Evolutionary conservation across 2,113 vertebrate genomes (phyloP).

Genomic region (Thryonomys swinderianus): DNA sequence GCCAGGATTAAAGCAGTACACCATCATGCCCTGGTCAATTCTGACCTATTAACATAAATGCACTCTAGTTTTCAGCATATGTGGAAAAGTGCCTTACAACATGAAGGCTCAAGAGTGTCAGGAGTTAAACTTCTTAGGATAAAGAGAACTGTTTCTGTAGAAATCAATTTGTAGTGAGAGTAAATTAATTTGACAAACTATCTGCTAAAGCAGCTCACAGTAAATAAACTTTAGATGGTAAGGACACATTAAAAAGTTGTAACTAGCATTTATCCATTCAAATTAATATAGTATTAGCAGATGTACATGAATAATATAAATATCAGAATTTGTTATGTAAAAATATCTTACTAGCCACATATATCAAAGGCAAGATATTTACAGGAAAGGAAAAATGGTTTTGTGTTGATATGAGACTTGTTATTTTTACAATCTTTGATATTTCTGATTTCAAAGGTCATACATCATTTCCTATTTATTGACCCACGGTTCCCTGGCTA

Average conservation of each 20-base stretch:
- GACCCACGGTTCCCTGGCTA: not conserved
- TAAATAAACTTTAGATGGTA: not conserved
- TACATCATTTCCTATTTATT: conserved; percentile 37
- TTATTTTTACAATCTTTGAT: not conserved
- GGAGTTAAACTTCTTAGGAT: conserved; percentile 16
- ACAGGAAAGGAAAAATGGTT: not conserved
- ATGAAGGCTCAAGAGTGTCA: not conserved
- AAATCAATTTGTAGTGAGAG: conserved; percentile 26
- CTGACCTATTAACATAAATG: not conserved
- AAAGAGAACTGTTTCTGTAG: not conserved
- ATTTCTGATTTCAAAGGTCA: conserved; percentile 54
- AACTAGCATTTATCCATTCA: conserved; percentile 46
- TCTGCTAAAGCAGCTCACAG: not conserved
- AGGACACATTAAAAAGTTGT: not conserved
- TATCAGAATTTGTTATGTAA: conserved; percentile 15
- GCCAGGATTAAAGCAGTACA: not conserved
- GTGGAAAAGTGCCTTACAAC: not conserved
- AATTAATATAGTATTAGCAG: not conserved
- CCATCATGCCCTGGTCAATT: not conserved
- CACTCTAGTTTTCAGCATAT: conserved; percentile 38
- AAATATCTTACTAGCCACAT: conserved; percentile 26
- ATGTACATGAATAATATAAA: not conserved
- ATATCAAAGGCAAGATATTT: conserved; percentile 24
- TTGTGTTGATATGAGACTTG: not conserved
- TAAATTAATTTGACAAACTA: conserved; percentile 39